Conservation (phyloP, 2,113 vertebrate genomes). For the Carassius gibelio region DNA sequence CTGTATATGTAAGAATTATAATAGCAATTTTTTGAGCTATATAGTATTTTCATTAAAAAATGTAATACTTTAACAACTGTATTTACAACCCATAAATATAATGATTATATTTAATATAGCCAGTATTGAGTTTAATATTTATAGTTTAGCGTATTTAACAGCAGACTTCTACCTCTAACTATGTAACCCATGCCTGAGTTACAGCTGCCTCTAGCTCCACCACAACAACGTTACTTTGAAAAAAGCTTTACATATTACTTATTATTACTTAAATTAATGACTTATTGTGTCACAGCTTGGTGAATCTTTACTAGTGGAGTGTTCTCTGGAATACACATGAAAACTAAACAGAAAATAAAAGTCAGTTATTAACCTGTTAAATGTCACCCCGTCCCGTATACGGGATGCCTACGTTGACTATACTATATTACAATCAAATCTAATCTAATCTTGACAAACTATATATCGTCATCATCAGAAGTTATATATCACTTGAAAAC, state of each 20-base stretch:
- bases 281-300: not conserved
- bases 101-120: not conserved
- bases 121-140: not conserved
- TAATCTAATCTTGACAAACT: no score
- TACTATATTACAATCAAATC: no score
- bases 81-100: not conserved
- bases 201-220: not conserved
- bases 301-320: constrained; percentile 1
- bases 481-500: no score
- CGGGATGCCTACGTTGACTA: no score
- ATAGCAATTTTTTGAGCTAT: no score
- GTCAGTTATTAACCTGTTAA: no score
- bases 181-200: not conserved
- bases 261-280: not conserved
- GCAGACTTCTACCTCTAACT: not conserved
- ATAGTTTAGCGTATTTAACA: not conserved
- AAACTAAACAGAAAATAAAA: not conserved
- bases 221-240: not conserved
- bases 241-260: not conserved
- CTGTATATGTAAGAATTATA: no score
- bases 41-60: no score
- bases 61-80: not conserved
- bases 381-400: no score
- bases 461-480: no score
- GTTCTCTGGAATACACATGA: not conserved